Percentiles rank a stretch among this genome's conserved stretches.
These are phyloP conservation scores for Anadara kagoshimensis DNA, from an alignment of 1,140 invertebrate species.

Conservation along the genomic window DNA sequence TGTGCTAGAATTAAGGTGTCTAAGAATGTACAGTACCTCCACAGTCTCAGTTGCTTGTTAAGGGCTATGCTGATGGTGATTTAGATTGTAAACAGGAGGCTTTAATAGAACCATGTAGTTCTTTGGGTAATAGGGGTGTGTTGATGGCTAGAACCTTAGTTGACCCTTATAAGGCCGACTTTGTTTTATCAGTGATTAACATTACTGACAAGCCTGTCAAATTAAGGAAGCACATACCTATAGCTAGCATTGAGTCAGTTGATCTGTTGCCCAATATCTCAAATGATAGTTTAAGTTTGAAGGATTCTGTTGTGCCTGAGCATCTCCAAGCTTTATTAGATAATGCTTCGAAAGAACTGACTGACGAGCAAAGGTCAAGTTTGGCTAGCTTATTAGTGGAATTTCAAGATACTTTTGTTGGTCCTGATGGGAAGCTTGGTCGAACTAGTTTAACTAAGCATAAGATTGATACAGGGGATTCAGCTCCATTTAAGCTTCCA, in stretches of 20 bases:
- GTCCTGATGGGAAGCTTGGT: slow-evolving; percentile 28
- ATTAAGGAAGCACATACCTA: slow-evolving; percentile 4
- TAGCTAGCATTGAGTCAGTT: slow-evolving; percentile 17
- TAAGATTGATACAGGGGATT: slow-evolving; percentile 16
- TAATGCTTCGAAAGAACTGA: slow-evolving; percentile 17
- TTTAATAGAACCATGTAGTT: slow-evolving; percentile 22
- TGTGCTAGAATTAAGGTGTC: slow-evolving; percentile 23
- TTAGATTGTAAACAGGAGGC: neutral
- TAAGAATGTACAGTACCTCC: slow-evolving; percentile 33
- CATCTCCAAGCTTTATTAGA: slow-evolving; percentile 20
- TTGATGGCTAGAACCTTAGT: slow-evolving; percentile 28
- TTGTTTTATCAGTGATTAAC: slow-evolving; percentile 29
- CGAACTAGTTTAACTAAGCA: slow-evolving; percentile 23
- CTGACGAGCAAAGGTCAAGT: slow-evolving; percentile 2
- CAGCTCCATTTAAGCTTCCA: slow-evolving; percentile 23
- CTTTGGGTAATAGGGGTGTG: slow-evolving; percentile 9
- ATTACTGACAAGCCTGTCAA: slow-evolving; percentile 13
- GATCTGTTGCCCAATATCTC: neutral
- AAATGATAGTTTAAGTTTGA: neutral
- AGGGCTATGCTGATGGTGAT: slow-evolving; percentile 10
- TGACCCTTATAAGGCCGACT: neutral
- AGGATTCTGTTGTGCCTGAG: slow-evolving; percentile 5
- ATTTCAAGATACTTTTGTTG: slow-evolving; percentile 45
- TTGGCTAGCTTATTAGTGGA: slow-evolving; percentile 9
- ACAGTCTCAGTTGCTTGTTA: slow-evolving; percentile 20